Conservation (phyloP, 2,113 vertebrate genomes). For the Pangasianodon gigas region DNA sequence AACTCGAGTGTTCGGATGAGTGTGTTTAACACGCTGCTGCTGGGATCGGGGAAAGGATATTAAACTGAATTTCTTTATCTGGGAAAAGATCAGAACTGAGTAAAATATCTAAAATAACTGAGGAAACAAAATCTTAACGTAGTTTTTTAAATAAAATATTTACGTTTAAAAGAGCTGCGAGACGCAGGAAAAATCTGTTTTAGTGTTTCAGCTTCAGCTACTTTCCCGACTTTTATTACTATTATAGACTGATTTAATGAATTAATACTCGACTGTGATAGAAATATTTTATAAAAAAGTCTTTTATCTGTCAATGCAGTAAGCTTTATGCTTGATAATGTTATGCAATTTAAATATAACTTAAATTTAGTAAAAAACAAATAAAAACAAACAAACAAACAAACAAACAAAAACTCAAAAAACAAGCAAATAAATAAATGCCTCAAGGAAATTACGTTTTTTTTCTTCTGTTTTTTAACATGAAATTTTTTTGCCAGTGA, state of each 20-base stretch:
- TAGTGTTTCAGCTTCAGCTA: background rate
- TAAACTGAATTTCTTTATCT: background rate
- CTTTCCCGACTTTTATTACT: background rate
- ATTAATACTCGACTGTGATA: background rate
- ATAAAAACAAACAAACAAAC: background rate
- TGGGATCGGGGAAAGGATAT: background rate
- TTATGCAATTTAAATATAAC: too few relatives aligned
- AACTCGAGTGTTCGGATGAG: background rate
- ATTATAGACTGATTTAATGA: background rate
- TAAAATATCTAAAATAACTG: background rate
- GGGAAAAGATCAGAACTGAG: background rate
- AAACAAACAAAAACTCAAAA: too few relatives aligned
- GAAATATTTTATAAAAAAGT: too few relatives aligned
- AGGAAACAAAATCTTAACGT: background rate
- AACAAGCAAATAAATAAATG: too few relatives aligned
- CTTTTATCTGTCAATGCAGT: too few relatives aligned
- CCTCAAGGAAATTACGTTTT: too few relatives aligned
- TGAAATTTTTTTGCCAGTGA: too few relatives aligned
- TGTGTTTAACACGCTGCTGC: background rate
- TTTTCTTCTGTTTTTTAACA: too few relatives aligned
- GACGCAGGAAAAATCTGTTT: background rate
- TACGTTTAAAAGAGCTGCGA: background rate
- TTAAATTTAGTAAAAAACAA: too few relatives aligned
- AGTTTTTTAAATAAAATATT: background rate
- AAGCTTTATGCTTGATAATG: too few relatives aligned